Conservation (phyloP, 2,797 vertebrate species). For the Pristis pectinata region DNA sequence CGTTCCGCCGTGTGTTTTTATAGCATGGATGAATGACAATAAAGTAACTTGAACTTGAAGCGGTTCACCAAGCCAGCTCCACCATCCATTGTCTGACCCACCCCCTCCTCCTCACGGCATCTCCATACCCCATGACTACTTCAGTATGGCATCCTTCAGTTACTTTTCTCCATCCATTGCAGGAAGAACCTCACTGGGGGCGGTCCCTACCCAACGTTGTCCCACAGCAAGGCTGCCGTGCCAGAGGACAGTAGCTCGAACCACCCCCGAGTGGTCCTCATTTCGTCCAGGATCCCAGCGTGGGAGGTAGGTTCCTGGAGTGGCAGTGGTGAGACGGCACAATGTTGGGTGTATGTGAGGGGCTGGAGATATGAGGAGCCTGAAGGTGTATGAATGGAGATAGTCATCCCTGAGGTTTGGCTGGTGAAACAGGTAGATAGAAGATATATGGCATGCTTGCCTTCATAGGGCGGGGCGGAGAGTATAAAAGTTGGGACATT, state of each 20-base stretch:
- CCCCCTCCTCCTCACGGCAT: too few species aligned
- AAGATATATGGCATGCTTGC: too few species aligned
- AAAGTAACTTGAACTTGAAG: too few species aligned
- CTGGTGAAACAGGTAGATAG: neutral
- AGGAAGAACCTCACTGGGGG: slow-evolving; percentile 48
- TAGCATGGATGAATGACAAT: too few species aligned
- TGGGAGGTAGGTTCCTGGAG: slow-evolving; percentile 62
- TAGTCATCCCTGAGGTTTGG: neutral
- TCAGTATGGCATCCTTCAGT: too few species aligned
- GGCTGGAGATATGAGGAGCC: neutral
- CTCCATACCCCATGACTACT: too few species aligned
- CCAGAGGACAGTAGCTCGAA: neutral
- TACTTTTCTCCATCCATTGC: neutral
- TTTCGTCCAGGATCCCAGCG: slow-evolving; percentile 70
- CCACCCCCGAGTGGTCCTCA: slow-evolving; percentile 55
- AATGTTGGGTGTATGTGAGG: neutral
- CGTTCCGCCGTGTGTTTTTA: too few species aligned
- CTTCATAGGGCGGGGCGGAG: too few species aligned
- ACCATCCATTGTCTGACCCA: too few species aligned
- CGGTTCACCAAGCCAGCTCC: neutral
- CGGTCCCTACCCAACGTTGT: slow-evolving; percentile 42
- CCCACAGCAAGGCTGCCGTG: slow-evolving; percentile 33
- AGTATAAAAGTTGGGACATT: too few species aligned
- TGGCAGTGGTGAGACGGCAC: neutral
- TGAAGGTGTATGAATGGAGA: neutral